phyloP scores from a whole-genome alignment of 2,888 invertebrate genomes.

The Heteropelma amictum region DNA sequence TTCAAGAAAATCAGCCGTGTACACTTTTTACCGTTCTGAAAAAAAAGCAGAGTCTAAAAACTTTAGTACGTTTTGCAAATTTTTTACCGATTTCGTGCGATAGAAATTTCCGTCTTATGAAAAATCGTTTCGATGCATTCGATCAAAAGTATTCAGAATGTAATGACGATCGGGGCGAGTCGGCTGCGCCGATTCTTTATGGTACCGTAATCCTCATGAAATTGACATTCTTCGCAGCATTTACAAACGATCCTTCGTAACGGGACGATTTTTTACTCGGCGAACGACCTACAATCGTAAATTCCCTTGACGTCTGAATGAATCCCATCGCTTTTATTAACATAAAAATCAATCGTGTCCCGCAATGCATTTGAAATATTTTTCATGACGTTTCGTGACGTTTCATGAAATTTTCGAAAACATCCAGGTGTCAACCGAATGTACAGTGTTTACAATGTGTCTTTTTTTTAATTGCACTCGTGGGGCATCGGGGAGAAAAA shows the following conservation, averaged over 20 bases:
- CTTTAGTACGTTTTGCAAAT: too few species aligned
- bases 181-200: constrained; percentile 65
- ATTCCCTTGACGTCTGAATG: constrained; percentile 21
- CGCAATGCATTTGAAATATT: too few species aligned
- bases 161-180: constrained; percentile 59
- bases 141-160: constrained; percentile 35
- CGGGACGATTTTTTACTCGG: constrained; percentile 75
- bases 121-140: constrained; percentile 9
- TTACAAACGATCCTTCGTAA: constrained; percentile 72
- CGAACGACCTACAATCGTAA: constrained; percentile 52
- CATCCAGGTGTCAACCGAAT: too few species aligned
- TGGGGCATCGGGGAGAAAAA: not conserved
- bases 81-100: not conserved
- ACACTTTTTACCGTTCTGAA: too few species aligned
- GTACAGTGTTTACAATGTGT: too few species aligned
- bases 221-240: constrained; percentile 72
- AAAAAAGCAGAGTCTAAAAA: too few species aligned
- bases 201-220: constrained; percentile 75
- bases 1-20: too few species aligned
- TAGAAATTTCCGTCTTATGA: constrained; percentile 1
- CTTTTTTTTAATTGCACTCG: constrained; percentile 7
- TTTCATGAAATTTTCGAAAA: not conserved
- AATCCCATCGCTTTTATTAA: too few species aligned
- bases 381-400: too few species aligned
- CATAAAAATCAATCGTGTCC: too few species aligned